These are phyloP conservation scores for Tryphoninae sp. DNA, from an alignment of 2,888 invertebrate species.

Conservation along the genomic window DNA sequence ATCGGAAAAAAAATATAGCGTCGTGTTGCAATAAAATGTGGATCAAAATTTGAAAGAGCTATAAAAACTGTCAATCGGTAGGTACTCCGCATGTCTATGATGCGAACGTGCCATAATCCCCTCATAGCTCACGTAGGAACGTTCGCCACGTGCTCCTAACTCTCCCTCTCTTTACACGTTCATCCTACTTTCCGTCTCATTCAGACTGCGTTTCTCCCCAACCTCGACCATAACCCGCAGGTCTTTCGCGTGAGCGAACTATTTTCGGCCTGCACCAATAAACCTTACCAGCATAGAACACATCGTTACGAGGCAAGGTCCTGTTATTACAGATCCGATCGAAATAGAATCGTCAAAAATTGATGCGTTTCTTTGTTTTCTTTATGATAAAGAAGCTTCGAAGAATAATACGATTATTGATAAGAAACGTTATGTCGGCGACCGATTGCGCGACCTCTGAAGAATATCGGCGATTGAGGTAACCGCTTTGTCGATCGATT, in stretches of 20 bases:
- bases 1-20: too few relatives aligned
- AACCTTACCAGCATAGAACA: constrained; percentile 17
- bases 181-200: not conserved
- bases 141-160: constrained; percentile 5
- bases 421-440: not conserved
- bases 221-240: not conserved
- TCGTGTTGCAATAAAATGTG: too few relatives aligned
- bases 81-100: not conserved
- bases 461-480: not conserved
- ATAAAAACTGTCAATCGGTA: not conserved
- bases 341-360: not conserved
- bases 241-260: constrained; percentile 43
- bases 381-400: not conserved
- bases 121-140: constrained; percentile 11
- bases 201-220: not conserved
- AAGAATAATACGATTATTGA: too few relatives aligned
- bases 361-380: not conserved
- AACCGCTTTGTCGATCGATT: not conserved
- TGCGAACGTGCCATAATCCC: not conserved
- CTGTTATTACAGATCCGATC: not conserved
- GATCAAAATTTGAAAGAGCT: not conserved
- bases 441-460: not conserved
- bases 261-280: constrained; percentile 47
- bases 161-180: not conserved
- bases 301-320: not conserved